These are phyloP conservation scores for Darevskia mixta DNA, from an alignment of 2,797 vertebrate species.

Conservation along the genomic window DNA sequence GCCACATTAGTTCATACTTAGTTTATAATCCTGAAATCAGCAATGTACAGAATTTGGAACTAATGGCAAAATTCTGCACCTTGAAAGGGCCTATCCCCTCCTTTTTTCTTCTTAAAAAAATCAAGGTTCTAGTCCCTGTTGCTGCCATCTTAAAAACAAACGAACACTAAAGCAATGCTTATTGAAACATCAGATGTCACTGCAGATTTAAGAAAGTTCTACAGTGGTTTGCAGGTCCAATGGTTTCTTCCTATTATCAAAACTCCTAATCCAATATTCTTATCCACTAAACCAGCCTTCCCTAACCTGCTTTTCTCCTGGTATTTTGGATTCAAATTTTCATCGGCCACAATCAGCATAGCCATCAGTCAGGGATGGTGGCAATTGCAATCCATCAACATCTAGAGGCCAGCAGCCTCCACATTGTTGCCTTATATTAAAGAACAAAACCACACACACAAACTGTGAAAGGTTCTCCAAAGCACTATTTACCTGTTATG, in stretches of 20 bases:
- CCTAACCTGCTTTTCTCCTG: background rate
- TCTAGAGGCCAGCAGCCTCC: background rate
- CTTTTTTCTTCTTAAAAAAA: background rate
- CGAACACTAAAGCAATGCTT: background rate
- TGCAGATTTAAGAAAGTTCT: background rate
- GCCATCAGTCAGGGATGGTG: background rate
- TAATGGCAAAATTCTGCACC: background rate
- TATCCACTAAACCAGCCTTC: background rate
- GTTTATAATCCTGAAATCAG: too few species aligned
- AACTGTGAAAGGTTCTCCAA: fast-evolving
- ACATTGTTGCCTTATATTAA: background rate
- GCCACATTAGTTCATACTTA: too few species aligned
- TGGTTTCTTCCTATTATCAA: background rate
- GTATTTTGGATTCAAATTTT: background rate
- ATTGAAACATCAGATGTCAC: background rate
- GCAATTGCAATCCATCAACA: background rate
- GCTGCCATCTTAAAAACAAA: background rate
- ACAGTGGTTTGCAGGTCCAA: background rate
- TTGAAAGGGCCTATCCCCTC: too few species aligned
- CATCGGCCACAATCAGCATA: background rate
- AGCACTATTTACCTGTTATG: slow-evolving; percentile 84
- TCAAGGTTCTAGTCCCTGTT: background rate
- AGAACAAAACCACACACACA: background rate
- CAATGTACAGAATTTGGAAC: background rate
- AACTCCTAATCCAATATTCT: background rate